phyloP scores from a whole-genome alignment of 2,113 vertebrate species.

The Athene noctua region DNA sequence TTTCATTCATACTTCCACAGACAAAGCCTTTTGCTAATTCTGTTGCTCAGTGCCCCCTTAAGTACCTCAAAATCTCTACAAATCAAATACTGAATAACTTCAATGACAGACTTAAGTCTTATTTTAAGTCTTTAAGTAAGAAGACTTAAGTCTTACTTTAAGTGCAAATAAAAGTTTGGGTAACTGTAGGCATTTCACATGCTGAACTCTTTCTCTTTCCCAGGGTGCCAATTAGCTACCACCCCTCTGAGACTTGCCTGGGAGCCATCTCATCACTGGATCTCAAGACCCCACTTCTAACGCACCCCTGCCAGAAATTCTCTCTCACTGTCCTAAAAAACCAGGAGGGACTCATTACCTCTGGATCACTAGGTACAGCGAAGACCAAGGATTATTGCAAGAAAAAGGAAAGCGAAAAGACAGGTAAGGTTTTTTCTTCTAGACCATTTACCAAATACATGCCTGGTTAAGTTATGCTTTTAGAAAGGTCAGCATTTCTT shows the following conservation, averaged over 20 bases:
- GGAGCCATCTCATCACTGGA: not conserved
- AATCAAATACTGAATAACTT: not conserved
- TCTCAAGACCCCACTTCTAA: not conserved
- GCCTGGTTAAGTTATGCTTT: not conserved
- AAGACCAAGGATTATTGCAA: not conserved
- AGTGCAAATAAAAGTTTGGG: not conserved
- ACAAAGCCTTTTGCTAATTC: not conserved
- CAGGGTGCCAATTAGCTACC: accelerated
- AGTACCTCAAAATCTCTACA: not conserved
- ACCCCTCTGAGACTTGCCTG: not conserved
- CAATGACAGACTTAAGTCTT: not conserved
- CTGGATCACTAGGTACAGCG: not conserved
- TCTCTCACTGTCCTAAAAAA: not conserved
- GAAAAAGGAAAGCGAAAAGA: not conserved
- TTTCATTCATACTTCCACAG: not conserved
- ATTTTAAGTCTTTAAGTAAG: no score
- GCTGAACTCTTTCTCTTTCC: not conserved
- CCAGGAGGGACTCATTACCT: not conserved
- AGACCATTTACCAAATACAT: not conserved
- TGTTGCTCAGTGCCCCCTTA: not conserved
- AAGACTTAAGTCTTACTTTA: not conserved
- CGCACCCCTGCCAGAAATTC: not conserved
- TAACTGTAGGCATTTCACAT: not conserved
- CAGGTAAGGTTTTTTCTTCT: not conserved
- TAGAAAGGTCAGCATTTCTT: not conserved